phyloP scores from a whole-genome alignment of 2,113 vertebrate genomes.

The Theristicus caerulescens region DNA sequence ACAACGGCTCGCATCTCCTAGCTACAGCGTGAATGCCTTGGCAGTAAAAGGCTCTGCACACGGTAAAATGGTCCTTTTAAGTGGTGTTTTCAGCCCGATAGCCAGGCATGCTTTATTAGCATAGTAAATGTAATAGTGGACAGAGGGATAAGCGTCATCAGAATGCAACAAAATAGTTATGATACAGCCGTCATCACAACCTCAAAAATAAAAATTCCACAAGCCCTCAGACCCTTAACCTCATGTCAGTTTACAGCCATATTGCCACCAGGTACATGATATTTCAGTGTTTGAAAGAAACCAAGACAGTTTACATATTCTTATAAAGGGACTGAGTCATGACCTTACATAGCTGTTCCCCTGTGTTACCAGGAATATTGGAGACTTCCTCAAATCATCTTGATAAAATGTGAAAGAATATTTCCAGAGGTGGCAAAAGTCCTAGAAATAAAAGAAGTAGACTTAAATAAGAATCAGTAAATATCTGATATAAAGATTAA shows the following conservation, averaged over 20 bases:
- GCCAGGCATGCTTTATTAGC: not conserved
- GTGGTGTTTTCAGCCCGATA: not conserved
- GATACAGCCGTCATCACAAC: not conserved
- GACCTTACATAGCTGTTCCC: not conserved
- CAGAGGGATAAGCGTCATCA: fast-evolving
- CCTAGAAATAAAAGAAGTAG: not conserved
- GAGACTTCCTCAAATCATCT: not conserved
- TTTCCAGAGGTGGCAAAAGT: not conserved
- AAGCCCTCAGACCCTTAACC: not conserved
- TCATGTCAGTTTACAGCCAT: not conserved
- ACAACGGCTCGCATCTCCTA: not conserved
- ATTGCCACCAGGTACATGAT: not conserved
- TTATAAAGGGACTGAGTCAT: not conserved
- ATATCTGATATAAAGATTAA: not conserved
- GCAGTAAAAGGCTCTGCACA: not conserved
- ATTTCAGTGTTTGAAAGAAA: not conserved
- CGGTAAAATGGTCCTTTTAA: not conserved
- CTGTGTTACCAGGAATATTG: not conserved
- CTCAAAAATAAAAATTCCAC: not conserved
- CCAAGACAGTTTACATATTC: not conserved
- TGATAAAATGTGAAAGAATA: not conserved
- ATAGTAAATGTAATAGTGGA: not conserved
- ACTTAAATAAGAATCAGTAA: not conserved
- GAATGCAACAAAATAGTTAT: not conserved
- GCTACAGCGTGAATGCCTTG: not conserved